phyloP scores from a whole-genome alignment of 92 coral and sea anemone genomes.

The Heteractis magnifica region DNA sequence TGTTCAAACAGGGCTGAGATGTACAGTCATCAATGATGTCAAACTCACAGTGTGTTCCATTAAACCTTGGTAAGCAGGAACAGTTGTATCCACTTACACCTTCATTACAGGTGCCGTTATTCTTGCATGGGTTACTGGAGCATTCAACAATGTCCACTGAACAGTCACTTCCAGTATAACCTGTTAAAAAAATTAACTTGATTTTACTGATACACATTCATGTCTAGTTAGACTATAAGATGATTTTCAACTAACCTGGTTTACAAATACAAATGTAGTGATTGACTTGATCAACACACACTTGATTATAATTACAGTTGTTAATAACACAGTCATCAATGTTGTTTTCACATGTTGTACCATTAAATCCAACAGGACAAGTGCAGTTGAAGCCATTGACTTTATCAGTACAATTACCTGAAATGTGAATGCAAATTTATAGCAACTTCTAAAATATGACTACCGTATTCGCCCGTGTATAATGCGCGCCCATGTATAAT shows the following conservation, averaged over 20 bases:
- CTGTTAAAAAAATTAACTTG: constrained; percentile 19
- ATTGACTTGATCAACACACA: constrained; percentile 56
- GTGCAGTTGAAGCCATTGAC: constrained; percentile 56
- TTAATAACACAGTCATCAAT: constrained; percentile 67
- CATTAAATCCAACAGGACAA: constrained; percentile 65
- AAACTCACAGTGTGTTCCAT: constrained; percentile 66
- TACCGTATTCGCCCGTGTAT: no score
- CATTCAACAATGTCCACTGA: constrained; percentile 65
- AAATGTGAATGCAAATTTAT: neutral
- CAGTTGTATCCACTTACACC: constrained; percentile 62
- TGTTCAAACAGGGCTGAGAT: constrained; percentile 53
- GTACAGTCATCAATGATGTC: constrained; percentile 62
- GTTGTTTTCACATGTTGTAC: constrained; percentile 55
- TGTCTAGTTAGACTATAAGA: neutral
- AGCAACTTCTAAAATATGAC: no score
- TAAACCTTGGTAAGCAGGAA: constrained; percentile 55
- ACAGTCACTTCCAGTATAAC: constrained; percentile 69
- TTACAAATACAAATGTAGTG: constrained; percentile 58
- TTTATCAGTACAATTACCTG: constrained; percentile 44
- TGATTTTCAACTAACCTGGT: constrained; percentile 31
- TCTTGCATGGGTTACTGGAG: constrained; percentile 51
- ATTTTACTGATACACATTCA: neutral
- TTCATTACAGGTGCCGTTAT: constrained; percentile 58
- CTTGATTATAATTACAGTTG: constrained; percentile 56
- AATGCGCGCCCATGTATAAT: no score